These are phyloP conservation scores for Chaetops frenatus DNA, from an alignment of 2,113 vertebrate genomes.

Conservation along the genomic window DNA sequence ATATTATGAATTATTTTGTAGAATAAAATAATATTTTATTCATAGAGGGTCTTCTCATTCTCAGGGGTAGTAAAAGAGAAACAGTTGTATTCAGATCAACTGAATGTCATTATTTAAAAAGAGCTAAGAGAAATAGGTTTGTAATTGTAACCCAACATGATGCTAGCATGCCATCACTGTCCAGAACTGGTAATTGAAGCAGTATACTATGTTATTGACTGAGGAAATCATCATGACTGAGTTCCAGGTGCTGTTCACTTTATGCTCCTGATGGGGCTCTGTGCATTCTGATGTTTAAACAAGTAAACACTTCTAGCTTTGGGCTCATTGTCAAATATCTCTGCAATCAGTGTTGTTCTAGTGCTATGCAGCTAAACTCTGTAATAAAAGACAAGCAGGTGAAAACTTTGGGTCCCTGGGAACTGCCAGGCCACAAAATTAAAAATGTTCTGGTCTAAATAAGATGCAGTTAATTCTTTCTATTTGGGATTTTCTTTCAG, in stretches of 20 bases:
- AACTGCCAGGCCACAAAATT: not conserved
- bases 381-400: not conserved
- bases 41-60: not conserved
- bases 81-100: not conserved
- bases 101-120: not conserved
- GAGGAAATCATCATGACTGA: not conserved
- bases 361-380: not conserved
- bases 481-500: not conserved
- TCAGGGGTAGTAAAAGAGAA: not conserved
- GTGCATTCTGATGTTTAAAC: not conserved
- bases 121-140: not conserved
- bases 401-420: not conserved
- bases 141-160: not conserved
- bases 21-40: not conserved
- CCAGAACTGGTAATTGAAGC: not conserved
- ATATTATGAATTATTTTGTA: not conserved
- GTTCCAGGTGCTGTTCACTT: not conserved
- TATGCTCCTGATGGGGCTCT: not conserved
- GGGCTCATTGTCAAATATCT: not conserved
- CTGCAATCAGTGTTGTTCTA: not conserved
- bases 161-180: not conserved
- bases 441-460: not conserved
- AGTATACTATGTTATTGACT: not conserved
- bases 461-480: not conserved
- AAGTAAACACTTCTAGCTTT: not conserved